Conservation (phyloP, 1,140 invertebrate genomes). For the Calosoma granatense region DNA sequence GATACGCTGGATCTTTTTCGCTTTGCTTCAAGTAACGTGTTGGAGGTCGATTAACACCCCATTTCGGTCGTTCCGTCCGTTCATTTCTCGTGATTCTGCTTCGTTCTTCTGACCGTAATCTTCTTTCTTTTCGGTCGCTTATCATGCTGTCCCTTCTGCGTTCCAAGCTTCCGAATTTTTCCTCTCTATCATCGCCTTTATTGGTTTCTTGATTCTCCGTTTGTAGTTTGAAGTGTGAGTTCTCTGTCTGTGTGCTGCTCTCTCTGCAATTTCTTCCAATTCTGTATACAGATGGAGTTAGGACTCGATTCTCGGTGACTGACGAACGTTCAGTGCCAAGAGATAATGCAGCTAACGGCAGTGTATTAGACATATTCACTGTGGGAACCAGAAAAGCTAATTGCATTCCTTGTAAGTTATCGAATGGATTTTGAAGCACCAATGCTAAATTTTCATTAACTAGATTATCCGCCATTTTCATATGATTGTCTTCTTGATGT, state of each 20-base stretch:
- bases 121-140: conserved; percentile 37
- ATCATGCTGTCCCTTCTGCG: conserved; percentile 24
- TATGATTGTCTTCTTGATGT: neutral
- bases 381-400: conserved; percentile 45
- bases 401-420: conserved; percentile 34
- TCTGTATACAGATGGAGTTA: conserved; percentile 51
- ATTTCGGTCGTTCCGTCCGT: conserved; percentile 51
- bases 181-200: conserved; percentile 23
- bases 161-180: conserved; percentile 29
- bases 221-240: conserved; percentile 21
- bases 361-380: conserved; percentile 22
- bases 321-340: conserved; percentile 17
- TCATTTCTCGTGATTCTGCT: conserved; percentile 44
- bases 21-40: conserved; percentile 66
- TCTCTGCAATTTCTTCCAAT: conserved; percentile 42
- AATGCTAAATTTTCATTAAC: conserved; percentile 26
- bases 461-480: neutral
- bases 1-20: conserved; percentile 64
- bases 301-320: conserved; percentile 39
- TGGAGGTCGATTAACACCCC: conserved; percentile 55
- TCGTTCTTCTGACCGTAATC: conserved; percentile 40
- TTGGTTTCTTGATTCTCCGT: conserved; percentile 18
- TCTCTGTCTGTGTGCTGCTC: conserved; percentile 57
- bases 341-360: conserved; percentile 19
- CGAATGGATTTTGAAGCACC: conserved; percentile 35